Evolutionary conservation across 2,797 vertebrate species (phyloP).

Genomic region (Pelodytes ibericus): DNA sequence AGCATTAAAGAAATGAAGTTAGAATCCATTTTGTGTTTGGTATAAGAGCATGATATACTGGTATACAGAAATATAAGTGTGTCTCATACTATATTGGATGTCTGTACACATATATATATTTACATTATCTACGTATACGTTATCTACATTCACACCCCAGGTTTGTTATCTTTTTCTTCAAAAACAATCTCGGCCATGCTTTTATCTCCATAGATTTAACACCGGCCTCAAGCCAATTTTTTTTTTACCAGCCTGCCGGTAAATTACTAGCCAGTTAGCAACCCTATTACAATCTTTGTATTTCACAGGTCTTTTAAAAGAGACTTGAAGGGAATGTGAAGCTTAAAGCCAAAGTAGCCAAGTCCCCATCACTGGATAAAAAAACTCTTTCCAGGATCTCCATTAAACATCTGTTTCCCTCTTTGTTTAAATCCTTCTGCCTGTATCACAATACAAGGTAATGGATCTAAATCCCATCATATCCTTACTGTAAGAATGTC

Average conservation of each 20-base stretch:
- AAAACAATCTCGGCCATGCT: not conserved
- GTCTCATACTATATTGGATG: not conserved
- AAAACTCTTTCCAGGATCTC: too few species aligned
- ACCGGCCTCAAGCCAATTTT: not conserved
- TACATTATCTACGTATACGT: not conserved
- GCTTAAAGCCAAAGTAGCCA: too few species aligned
- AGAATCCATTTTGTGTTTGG: not conserved
- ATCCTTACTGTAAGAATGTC: slow-evolving; percentile 36
- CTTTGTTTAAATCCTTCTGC: not conserved
- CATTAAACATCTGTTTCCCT: too few species aligned
- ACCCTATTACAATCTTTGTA: too few species aligned
- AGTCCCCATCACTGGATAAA: too few species aligned
- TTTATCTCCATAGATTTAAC: not conserved
- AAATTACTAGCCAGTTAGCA: too few species aligned
- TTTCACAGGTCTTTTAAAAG: too few species aligned
- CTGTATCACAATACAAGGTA: slow-evolving; percentile 6
- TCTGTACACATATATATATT: not conserved
- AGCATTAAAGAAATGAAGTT: not conserved
- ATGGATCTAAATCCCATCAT: slow-evolving; percentile 37
- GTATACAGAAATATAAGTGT: too few species aligned
- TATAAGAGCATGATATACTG: too few species aligned
- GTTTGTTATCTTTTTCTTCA: not conserved
- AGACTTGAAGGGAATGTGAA: too few species aligned
- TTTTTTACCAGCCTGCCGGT: not conserved
- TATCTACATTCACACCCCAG: too few species aligned